Base-by-base conservation (phyloP, 2,113 vertebrate genomes). In the Rynchops niger region DNA sequence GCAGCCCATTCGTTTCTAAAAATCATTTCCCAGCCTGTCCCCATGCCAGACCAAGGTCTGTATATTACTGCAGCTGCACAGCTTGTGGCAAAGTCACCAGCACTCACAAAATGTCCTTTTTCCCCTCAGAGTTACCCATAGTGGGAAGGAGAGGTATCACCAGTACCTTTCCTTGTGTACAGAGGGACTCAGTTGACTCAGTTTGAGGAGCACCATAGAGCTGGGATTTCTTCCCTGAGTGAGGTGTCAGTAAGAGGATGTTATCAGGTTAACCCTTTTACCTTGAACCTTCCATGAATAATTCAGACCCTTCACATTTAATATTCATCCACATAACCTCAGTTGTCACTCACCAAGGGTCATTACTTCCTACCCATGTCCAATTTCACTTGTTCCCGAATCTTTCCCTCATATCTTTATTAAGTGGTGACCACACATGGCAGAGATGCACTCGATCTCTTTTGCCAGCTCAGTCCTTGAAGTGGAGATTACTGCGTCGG, bases 211-310 rank as follows among this genome's bases (percentile, higher is more conserved):
- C 22, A 17, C 20, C 21, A 38, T 26, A 72, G 47, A 92, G 23
- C 8, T 52, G 40, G 56, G 50, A 79, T 67, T 82, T 76, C 84
- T 96, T 90, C 74, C 52, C 76, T 71, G 40, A 85, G 36, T 21
- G 42, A 93, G 52, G 74, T 95, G 55, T 86, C 26, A 80, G 91
- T 91, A 85, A 88, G 70, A 96, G 71, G 76, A 81, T 88, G 69
- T 42, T 94, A 90, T 91, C 80, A 65, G 61, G 82, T 90, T 90
- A 86, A 76, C 95, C 71, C 66, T 94, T 95, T 96, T 95, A 97
- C 97, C 96, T 97, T 97, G 97, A 96, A 95, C 67, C n/a, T 72
- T 25, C 42, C 81, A 92, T 97, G 82, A 98, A 97, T 97, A 96
- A 97, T 96, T 97, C 94, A 95, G 61, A 50, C 32, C 82, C 63